phyloP scores from a whole-genome alignment of 1,140 invertebrate species.

The Hyles euphorbiae region DNA sequence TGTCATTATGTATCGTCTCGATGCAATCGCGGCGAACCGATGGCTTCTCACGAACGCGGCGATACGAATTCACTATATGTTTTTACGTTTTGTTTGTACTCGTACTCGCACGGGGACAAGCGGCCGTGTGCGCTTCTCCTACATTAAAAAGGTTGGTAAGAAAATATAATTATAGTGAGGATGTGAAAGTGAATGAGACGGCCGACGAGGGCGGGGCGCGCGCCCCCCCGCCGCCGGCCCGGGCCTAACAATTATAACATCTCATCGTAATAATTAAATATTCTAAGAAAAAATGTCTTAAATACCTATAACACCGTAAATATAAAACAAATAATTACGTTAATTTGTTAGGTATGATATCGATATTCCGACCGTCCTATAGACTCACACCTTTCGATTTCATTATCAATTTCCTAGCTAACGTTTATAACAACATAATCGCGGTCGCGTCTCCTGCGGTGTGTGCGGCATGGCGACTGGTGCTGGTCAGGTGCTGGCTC shows the following conservation, averaged over 20 bases:
- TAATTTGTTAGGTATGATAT: conserved; percentile 75
- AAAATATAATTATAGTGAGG: conserved; percentile 75
- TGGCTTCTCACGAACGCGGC: conserved; percentile 72
- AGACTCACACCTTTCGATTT: conserved; percentile 72
- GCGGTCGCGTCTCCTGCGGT: conserved; percentile 65
- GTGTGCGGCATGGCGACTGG: conserved; percentile 37
- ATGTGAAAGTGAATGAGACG: conserved; percentile 68
- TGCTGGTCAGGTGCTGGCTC: conserved; percentile 8
- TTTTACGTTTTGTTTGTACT: conserved; percentile 56
- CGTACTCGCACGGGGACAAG: conserved; percentile 70
- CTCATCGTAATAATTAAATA: conserved; percentile 74
- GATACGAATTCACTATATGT: conserved; percentile 69
- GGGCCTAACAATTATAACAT: conserved; percentile 72
- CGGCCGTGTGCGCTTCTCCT: conserved; percentile 73
- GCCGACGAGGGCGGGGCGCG: conserved; percentile 53
- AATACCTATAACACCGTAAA: conserved; percentile 75
- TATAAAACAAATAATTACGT: conserved; percentile 76
- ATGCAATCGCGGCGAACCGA: conserved; percentile 72
- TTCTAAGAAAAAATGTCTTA: conserved; percentile 75
- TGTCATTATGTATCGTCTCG: conserved; percentile 60
- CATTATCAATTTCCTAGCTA: conserved; percentile 75
- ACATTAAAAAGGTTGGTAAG: conserved; percentile 72
- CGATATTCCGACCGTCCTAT: conserved; percentile 69
- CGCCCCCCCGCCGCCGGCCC: conserved; percentile 56
- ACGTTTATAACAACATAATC: conserved; percentile 71